Percentiles rank a stretch among this genome's conserved stretches.
Evolutionary conservation across 2,888 invertebrate genomes (phyloP).

Genomic region (Leptinotarsa tumamoca): DNA sequence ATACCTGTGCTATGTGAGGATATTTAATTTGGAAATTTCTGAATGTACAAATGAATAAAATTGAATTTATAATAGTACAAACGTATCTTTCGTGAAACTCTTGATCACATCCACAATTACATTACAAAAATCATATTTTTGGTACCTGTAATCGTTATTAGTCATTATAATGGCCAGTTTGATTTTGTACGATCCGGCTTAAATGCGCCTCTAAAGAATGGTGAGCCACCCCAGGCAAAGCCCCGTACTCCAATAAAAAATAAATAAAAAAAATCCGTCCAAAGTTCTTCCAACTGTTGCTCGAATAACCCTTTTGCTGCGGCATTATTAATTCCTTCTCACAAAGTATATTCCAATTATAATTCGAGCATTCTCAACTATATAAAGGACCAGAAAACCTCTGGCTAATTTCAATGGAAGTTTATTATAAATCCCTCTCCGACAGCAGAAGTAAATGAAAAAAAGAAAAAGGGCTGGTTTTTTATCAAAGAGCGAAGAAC

Average conservation of each 20-base stretch:
- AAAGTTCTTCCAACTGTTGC: conserved; percentile 37
- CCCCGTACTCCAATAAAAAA: background rate
- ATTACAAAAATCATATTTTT: no score
- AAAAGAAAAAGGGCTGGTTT: conserved; percentile 40
- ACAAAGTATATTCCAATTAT: conserved; percentile 47
- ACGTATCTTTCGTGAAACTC: no score
- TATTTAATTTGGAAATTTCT: no score
- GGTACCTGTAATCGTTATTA: no score
- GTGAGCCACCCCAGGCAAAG: background rate
- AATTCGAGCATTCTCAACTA: conserved; percentile 44
- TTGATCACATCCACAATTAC: no score
- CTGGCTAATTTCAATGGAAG: conserved; percentile 50
- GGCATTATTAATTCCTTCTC: conserved; percentile 35
- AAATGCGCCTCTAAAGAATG: background rate
- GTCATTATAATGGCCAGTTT: background rate
- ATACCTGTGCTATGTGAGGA: no score
- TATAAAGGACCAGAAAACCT: conserved; percentile 51
- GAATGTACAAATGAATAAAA: no score
- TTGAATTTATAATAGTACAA: no score
- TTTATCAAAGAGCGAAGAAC: conserved; percentile 19
- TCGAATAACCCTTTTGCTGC: conserved; percentile 34
- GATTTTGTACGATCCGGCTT: background rate
- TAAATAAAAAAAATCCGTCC: background rate
- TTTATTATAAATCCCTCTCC: conserved; percentile 37
- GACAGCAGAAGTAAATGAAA: conserved; percentile 30